phyloP scores from a whole-genome alignment of 2,888 invertebrate genomes.

The Tinea semifulvella region DNA sequence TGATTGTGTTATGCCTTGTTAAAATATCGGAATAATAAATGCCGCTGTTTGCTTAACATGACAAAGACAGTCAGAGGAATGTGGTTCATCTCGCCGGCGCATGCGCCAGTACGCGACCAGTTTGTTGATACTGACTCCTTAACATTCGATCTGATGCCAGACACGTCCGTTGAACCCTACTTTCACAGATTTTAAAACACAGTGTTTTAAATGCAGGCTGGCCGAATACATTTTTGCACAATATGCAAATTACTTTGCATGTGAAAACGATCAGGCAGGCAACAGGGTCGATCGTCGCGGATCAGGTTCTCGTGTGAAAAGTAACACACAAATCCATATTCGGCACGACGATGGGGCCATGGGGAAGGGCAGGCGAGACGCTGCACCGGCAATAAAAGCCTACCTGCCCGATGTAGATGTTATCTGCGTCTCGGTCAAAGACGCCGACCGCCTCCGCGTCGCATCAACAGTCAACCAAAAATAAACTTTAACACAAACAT shows the following conservation, averaged over 20 bases:
- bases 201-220: not conserved
- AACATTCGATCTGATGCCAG: conserved; percentile 50
- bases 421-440: conserved; percentile 58
- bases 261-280: not conserved
- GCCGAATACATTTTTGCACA: not conserved
- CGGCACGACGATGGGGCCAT: conserved; percentile 22
- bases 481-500: conserved; percentile 21
- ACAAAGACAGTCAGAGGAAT: conserved; percentile 51
- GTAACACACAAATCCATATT: conserved; percentile 33
- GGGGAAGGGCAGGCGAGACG: conserved; percentile 16
- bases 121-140: conserved; percentile 31
- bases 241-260: conserved; percentile 4
- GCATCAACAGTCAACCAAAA: conserved; percentile 20
- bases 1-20: conserved; percentile 45
- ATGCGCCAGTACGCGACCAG: conserved; percentile 23
- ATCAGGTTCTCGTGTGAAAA: conserved; percentile 34
- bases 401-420: conserved; percentile 61
- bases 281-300: conserved; percentile 1
- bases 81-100: conserved; percentile 49
- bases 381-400: conserved; percentile 47
- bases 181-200: conserved; percentile 19
- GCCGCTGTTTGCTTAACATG: conserved; percentile 54
- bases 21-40: conserved; percentile 60
- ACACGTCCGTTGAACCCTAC: conserved; percentile 34
- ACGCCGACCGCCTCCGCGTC: conserved; percentile 43